These are phyloP conservation scores for Nematolebias whitei DNA, from an alignment of 2,113 vertebrate genomes.

Conservation along the genomic window DNA sequence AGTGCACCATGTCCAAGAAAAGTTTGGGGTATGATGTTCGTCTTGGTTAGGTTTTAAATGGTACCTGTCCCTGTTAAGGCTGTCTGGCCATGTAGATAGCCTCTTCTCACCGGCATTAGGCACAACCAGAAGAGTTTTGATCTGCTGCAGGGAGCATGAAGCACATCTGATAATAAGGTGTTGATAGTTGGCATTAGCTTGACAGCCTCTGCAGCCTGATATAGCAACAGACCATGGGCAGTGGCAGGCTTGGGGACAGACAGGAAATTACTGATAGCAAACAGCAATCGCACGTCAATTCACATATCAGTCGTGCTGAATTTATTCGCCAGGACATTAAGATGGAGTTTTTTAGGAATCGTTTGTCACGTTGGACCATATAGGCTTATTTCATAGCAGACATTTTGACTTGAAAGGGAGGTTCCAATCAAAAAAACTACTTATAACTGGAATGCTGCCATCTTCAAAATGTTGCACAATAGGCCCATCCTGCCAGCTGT, in stretches of 20 bases:
- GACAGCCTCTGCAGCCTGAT: conserved; percentile 63
- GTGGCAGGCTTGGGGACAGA: conserved; percentile 32
- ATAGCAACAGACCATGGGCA: conserved; percentile 64
- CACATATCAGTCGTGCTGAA: conserved; percentile 52
- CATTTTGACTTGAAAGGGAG: neutral
- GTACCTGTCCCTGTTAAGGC: conserved; percentile 70
- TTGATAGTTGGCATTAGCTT: conserved; percentile 74
- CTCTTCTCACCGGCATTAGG: conserved; percentile 55
- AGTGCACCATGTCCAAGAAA: conserved; percentile 49
- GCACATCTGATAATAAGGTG: conserved; percentile 71
- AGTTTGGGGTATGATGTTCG: conserved; percentile 54
- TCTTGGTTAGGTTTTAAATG: conserved; percentile 64
- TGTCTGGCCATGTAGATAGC: conserved; percentile 69
- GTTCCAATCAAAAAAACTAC: neutral
- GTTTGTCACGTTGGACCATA: conserved; percentile 33
- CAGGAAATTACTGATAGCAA: conserved; percentile 41
- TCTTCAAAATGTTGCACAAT: neutral
- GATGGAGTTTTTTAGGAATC: conserved; percentile 25
- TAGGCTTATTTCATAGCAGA: neutral
- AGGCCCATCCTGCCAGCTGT: conserved; percentile 13
- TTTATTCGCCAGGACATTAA: conserved; percentile 39
- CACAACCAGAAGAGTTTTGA: conserved; percentile 61
- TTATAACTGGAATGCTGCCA: neutral
- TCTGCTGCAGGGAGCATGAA: conserved; percentile 59
- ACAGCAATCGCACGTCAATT: conserved; percentile 57